phyloP scores from a whole-genome alignment of 2,888 invertebrate species.

The Cordilura impudica region DNA sequence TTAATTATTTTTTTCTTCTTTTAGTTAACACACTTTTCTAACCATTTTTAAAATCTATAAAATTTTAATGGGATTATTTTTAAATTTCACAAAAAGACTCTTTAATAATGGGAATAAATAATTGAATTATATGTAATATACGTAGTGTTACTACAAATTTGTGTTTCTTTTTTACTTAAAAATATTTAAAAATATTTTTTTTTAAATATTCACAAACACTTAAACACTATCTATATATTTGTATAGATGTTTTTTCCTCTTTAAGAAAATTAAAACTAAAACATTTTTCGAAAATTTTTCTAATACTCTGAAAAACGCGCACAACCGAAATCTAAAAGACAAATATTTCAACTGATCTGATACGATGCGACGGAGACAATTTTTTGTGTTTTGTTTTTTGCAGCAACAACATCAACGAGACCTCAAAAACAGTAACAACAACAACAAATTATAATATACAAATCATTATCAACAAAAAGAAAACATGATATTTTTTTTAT shows the following conservation, averaged over 20 bases:
- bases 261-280: not conserved
- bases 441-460: not conserved
- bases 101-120: not conserved
- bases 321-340: constrained; percentile 71
- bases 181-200: not conserved
- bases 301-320: constrained; percentile 4
- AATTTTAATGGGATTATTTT: not conserved
- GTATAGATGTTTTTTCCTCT: not conserved
- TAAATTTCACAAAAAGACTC: not conserved
- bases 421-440: constrained; percentile 32
- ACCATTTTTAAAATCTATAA: not conserved
- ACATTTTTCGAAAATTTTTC: not conserved
- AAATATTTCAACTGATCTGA: constrained; percentile 70
- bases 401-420: constrained; percentile 51
- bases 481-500: too few relatives aligned
- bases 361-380: constrained; percentile 62
- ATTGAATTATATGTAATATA: too few relatives aligned
- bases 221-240: not conserved
- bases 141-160: too few relatives aligned
- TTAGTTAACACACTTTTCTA: not conserved
- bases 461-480: not conserved
- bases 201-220: not conserved
- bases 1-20: not conserved
- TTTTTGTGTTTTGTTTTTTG: constrained; percentile 42
- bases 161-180: too few relatives aligned